Conservation (phyloP, 1,140 invertebrate genomes). For the Rhopalosiphum maidis region DNA sequence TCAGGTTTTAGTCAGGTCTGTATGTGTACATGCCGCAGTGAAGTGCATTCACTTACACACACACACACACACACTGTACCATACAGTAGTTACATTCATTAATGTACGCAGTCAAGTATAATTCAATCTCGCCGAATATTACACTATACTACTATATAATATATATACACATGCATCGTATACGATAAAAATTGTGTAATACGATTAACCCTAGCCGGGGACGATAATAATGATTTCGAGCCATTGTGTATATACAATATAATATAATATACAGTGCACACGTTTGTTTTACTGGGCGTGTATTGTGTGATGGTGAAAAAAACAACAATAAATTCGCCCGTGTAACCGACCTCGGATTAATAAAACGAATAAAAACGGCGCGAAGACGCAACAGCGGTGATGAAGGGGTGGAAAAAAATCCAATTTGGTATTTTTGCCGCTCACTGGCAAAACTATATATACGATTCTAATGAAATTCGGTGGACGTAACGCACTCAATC, state of each 20-base stretch:
- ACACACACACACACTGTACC: background rate
- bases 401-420: slow-evolving; percentile 39
- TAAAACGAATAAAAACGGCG: slow-evolving; percentile 55
- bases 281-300: slow-evolving; percentile 44
- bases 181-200: slow-evolving; percentile 33
- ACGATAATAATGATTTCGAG: slow-evolving; percentile 50
- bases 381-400: background rate
- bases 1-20: background rate
- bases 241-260: background rate
- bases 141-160: background rate
- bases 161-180: background rate
- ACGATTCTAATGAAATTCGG: slow-evolving; percentile 54
- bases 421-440: slow-evolving; percentile 56
- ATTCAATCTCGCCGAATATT: slow-evolving; percentile 30
- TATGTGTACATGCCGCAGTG: background rate
- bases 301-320: slow-evolving; percentile 33
- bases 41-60: no score
- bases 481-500: slow-evolving; percentile 54
- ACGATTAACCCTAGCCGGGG: background rate
- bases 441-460: slow-evolving; percentile 24
- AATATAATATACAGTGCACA: background rate
- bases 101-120: slow-evolving; percentile 8
- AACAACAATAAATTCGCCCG: slow-evolving; percentile 37
- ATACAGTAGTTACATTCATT: background rate
- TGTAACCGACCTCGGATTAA: slow-evolving; percentile 54